Base-by-base conservation (phyloP, 2,797 vertebrate genomes). In the Anabacerthia variegaticeps region DNA sequence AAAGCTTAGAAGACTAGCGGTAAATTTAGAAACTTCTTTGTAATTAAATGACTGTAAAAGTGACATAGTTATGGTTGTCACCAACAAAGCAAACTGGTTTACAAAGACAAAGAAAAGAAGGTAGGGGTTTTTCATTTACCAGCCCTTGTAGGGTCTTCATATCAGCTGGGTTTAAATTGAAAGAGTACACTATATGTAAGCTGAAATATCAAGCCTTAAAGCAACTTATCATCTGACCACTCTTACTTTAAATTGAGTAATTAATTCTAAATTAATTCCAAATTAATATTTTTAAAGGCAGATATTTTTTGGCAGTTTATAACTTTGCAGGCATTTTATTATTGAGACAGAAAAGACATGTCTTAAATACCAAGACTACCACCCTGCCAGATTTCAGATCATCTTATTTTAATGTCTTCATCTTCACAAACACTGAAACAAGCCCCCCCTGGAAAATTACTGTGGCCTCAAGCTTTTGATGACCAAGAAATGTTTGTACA, bases 381-480 rank as follows among this genome's bases (percentile, higher is more conserved):
- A 44, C 7, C 7, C 49, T 91, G 54, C 19, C 39, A 52, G 85
- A 62, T 83, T 93, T 81, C 16, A 51, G 72, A 65, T 88, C 56
- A 34, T 46, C 17, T 56, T 63, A 27, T 92, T 71, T 81, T 59
- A 59, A 46, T 48, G 12, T 48, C 65, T 56, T 11, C 66, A 63
- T 24, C 44, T 55, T 52, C 43, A 17, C 12, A 34, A 62, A 28
- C 24, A 49, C 28, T 62, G 28, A 67, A 86, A 54, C 7, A 68
- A 67, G 2, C 1, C 3, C 2, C 2, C 27, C 14, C 21, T 27
- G 43, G 32, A 22, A 89, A 72, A 67, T 20, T 28, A 24, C 37
- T 20, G 7, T 71, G 10, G 4, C 43, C 22, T 36, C 14, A 41
- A n/a, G 16, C 0, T 79, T 79, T 63, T 0, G 0, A 16, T 41